Evolutionary conservation across 2,888 invertebrate genomes (phyloP).

Genomic region (Hyles lineata): DNA sequence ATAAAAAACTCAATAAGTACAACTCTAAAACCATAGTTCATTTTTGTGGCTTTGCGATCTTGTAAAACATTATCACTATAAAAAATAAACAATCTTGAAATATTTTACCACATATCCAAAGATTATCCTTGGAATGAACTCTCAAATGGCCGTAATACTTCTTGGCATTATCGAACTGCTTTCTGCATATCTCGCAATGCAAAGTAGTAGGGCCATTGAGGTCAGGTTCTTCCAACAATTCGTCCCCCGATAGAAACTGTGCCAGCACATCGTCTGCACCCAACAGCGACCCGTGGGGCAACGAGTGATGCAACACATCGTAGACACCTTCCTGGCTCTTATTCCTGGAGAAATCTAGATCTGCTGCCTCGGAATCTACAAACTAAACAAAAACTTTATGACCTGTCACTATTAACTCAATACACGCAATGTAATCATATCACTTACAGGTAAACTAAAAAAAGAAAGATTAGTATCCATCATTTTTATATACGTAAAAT

Average conservation of each 20-base stretch:
- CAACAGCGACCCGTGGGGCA: conserved; percentile 61
- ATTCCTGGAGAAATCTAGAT: conserved; percentile 54
- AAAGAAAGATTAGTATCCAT: conserved; percentile 74
- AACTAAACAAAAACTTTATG: conserved; percentile 55
- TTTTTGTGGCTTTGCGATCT: too few species aligned
- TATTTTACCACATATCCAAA: conserved; percentile 75
- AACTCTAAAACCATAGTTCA: too few species aligned
- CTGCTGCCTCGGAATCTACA: conserved; percentile 65
- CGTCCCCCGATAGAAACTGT: conserved; percentile 73
- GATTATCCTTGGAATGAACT: conserved; percentile 76
- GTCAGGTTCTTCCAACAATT: conserved; percentile 75
- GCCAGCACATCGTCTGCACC: conserved; percentile 73
- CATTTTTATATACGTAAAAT: conserved; percentile 16
- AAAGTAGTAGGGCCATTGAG: conserved; percentile 75
- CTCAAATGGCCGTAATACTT: conserved; percentile 79
- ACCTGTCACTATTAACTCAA: conserved; percentile 15
- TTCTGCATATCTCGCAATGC: conserved; percentile 77
- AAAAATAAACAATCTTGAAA: background rate
- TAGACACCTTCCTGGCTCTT: conserved; percentile 59
- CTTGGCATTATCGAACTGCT: conserved; percentile 77
- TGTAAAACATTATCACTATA: too few species aligned
- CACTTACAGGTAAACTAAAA: conserved; percentile 74
- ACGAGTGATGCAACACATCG: conserved; percentile 59
- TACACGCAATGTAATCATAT: too few species aligned
- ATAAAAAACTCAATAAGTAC: too few species aligned